phyloP scores from a whole-genome alignment of 2,113 vertebrate species.

The Sylvicapra grimmia region DNA sequence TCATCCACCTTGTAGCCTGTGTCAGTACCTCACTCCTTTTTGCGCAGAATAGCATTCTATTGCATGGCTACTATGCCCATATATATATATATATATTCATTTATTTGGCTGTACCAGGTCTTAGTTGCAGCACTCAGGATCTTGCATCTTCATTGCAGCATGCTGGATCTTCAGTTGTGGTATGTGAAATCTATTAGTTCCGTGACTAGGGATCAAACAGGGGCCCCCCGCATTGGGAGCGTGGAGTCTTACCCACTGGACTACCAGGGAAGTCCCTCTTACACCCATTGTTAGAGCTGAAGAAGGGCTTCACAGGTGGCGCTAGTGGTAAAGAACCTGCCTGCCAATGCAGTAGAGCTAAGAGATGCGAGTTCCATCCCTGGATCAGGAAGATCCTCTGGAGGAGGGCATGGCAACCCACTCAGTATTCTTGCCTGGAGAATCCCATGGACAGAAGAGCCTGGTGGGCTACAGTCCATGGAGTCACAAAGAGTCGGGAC shows the following conservation, averaged over 20 bases:
- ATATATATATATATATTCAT: neutral
- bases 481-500: neutral
- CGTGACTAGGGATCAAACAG: neutral
- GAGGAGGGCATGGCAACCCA: neutral
- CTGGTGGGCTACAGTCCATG: rapidly evolving
- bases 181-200: neutral
- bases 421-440: neutral
- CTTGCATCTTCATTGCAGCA: neutral
- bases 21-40: neutral
- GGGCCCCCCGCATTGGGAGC: neutral
- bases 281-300: neutral
- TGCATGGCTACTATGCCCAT: rapidly evolving
- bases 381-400: neutral
- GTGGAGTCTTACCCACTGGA: neutral
- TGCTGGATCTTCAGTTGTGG: neutral
- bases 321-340: neutral
- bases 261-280: neutral
- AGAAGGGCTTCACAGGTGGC: neutral
- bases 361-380: neutral
- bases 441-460: neutral
- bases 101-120: neutral
- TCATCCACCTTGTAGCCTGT: rapidly evolving
- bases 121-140: neutral
- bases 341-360: neutral
- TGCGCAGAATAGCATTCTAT: neutral